phyloP scores from a whole-genome alignment of 1,140 invertebrate genomes.

The Macrocentrus cingulum region DNA sequence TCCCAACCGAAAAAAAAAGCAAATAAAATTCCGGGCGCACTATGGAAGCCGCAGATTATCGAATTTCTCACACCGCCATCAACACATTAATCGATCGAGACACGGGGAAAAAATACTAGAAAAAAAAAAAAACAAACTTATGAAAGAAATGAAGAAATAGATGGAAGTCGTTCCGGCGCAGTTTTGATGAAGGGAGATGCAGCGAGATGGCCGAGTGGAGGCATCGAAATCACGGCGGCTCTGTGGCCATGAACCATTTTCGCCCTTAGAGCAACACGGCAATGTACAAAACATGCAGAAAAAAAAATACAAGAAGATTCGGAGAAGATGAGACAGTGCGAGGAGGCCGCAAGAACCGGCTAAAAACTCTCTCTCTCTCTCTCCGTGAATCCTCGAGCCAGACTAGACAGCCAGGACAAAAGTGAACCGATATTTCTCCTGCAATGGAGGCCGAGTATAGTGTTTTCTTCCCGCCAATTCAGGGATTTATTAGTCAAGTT shows the following conservation, averaged over 20 bases:
- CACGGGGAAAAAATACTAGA: constrained; percentile 18
- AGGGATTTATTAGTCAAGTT: constrained; percentile 49
- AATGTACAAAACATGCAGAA: neutral
- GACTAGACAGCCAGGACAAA: constrained; percentile 20
- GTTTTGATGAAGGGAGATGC: too few species aligned
- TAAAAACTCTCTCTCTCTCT: constrained; percentile 7
- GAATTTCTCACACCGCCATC: constrained; percentile 31
- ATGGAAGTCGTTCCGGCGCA: constrained; percentile 8
- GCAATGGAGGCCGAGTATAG: constrained; percentile 22
- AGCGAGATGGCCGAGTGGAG: constrained; percentile 15
- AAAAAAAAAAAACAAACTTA: neutral
- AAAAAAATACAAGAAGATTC: constrained; percentile 20
- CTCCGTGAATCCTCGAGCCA: constrained; percentile 15
- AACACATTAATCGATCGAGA: constrained; percentile 30
- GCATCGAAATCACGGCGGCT: constrained; percentile 29
- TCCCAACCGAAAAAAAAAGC: too few species aligned
- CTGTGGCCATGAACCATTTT: constrained; percentile 51
- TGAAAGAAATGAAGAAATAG: constrained; percentile 14
- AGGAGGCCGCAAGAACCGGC: neutral
- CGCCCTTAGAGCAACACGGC: constrained; percentile 34
- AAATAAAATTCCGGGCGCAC: too few species aligned
- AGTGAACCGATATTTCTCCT: constrained; percentile 32
- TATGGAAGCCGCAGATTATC: constrained; percentile 27
- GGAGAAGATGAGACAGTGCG: neutral
- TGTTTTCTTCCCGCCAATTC: too few species aligned